These are phyloP conservation scores for Nemopilema nomurai DNA, from an alignment of 30 jellyfish, hydroid and myxozoan species.

Conservation along the genomic window DNA sequence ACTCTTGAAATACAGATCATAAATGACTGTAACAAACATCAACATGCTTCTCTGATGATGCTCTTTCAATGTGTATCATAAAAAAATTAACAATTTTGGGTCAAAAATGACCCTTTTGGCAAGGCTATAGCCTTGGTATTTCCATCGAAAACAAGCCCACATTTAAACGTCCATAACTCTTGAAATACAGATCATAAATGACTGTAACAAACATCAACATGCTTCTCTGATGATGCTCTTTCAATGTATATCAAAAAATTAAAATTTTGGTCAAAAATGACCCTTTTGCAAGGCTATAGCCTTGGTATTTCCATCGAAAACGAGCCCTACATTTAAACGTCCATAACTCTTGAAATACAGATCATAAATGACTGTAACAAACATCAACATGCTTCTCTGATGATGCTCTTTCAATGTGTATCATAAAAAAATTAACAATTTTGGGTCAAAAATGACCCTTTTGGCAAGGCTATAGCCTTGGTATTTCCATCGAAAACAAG, in stretches of 20 bases:
- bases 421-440: not conserved
- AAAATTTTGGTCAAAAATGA: not conserved
- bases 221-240: not conserved
- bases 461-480: not conserved
- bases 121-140: not conserved
- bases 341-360: not conserved
- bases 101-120: not conserved
- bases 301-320: not conserved
- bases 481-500: not conserved
- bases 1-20: not conserved
- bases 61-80: not conserved
- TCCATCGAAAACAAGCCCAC: not conserved
- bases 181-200: not conserved
- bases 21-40: too few species aligned
- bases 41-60: not conserved
- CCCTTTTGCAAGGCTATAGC: not conserved
- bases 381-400: not conserved
- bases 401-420: not conserved
- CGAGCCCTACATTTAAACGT: not conserved
- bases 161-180: not conserved
- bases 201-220: not conserved
- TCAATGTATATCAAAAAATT: not conserved
- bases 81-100: not conserved
- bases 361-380: not conserved
- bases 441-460: not conserved